Conservation (phyloP, 2,113 vertebrate species). For the Lathamus discolor region DNA sequence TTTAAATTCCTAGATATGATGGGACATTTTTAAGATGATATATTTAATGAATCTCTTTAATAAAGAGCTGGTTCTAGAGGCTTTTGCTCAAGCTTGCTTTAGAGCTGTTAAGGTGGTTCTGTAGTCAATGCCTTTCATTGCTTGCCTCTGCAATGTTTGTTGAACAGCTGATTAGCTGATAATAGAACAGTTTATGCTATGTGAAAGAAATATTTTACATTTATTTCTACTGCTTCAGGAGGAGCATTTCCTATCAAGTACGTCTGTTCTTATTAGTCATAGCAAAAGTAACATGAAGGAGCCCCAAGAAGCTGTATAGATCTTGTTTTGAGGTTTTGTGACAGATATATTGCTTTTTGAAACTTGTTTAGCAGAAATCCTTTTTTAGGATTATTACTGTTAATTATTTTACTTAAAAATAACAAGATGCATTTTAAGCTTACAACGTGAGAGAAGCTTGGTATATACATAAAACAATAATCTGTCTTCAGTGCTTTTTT, state of each 20-base stretch:
- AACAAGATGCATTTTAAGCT: background rate
- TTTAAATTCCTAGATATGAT: background rate
- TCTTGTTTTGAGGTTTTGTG: background rate
- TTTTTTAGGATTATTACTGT: slow-evolving; percentile 12
- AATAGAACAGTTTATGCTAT: background rate
- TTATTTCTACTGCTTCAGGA: slow-evolving; percentile 27
- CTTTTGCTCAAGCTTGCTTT: slow-evolving; percentile 32
- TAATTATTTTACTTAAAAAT: slow-evolving; percentile 30
- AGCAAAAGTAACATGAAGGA: background rate
- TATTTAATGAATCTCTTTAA: background rate
- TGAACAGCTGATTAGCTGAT: slow-evolving; percentile 34
- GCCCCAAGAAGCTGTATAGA: background rate
- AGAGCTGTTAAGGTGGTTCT: background rate
- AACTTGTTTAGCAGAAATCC: background rate
- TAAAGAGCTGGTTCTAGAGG: background rate
- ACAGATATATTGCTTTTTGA: slow-evolving; percentile 11
- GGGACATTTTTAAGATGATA: background rate
- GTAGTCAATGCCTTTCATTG: slow-evolving; percentile 22
- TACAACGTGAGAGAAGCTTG: background rate
- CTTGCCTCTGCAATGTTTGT: slow-evolving; percentile 21
- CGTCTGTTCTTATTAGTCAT: slow-evolving; percentile 30
- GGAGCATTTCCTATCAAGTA: background rate
- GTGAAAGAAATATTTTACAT: slow-evolving; percentile 13
- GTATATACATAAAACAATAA: background rate
- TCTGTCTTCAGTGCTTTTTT: background rate